phyloP scores from a whole-genome alignment of 2,888 invertebrate genomes.

The Eupithecia dodoneata region DNA sequence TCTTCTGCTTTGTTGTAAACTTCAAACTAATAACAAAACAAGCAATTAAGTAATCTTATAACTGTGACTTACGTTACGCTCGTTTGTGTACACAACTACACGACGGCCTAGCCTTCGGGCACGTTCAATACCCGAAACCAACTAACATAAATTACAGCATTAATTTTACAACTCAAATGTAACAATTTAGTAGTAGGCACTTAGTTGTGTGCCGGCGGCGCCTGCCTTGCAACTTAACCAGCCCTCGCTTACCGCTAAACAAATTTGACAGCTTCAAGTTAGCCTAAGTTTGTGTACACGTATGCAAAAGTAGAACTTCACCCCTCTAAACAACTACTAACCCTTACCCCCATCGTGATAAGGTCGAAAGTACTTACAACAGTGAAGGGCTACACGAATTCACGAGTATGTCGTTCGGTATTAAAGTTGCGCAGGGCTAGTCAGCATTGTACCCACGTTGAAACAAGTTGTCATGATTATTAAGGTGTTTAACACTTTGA shows the following conservation, averaged over 20 bases:
- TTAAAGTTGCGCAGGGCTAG: slow-evolving; percentile 76
- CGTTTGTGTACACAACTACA: background rate
- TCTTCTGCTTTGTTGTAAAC: background rate
- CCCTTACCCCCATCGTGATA: slow-evolving; percentile 44
- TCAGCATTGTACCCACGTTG: slow-evolving; percentile 79
- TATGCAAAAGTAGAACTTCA: slow-evolving; percentile 58
- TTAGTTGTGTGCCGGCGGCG: slow-evolving; percentile 79
- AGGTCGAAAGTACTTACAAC: slow-evolving; percentile 39
- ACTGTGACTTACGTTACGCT: background rate
- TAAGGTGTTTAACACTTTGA: slow-evolving; percentile 81
- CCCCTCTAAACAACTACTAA: slow-evolving; percentile 23
- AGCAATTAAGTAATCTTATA: background rate
- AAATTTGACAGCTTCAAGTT: slow-evolving; percentile 84
- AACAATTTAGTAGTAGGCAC: slow-evolving; percentile 79
- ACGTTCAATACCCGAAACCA: slow-evolving; percentile 56
- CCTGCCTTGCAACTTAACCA: slow-evolving; percentile 73
- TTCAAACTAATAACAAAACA: background rate
- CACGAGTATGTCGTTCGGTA: slow-evolving; percentile 46
- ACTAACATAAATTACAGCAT: slow-evolving; percentile 76
- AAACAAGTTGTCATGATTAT: slow-evolving; percentile 80
- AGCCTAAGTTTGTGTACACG: slow-evolving; percentile 76
- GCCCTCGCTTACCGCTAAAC: slow-evolving; percentile 81
- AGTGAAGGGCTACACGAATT: slow-evolving; percentile 1
- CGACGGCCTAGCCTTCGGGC: slow-evolving; percentile 16
- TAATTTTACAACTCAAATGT: slow-evolving; percentile 82